These are phyloP conservation scores for Sinhomidia bicolor DNA, from an alignment of 2,888 invertebrate genomes.

Conservation along the genomic window DNA sequence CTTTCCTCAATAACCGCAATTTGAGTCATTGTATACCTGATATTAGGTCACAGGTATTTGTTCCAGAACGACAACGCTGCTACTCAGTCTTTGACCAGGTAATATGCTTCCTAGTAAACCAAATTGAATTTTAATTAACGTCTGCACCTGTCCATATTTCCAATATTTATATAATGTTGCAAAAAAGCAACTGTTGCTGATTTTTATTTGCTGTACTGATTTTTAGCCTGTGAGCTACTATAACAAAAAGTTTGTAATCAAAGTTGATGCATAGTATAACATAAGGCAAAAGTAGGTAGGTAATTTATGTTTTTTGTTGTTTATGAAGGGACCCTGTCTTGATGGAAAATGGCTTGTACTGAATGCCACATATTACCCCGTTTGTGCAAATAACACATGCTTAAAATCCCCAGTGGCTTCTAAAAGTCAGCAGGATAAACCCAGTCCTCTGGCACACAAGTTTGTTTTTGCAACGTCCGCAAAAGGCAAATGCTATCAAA, in stretches of 20 bases:
- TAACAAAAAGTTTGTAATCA: too few species aligned
- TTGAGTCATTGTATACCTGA: slow-evolving; percentile 68
- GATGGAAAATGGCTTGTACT: slow-evolving; percentile 75
- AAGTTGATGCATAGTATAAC: too few species aligned
- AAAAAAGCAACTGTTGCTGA: too few species aligned
- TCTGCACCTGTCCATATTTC: too few species aligned
- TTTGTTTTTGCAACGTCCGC: slow-evolving; percentile 58
- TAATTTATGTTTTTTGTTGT: too few species aligned
- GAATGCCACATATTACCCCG: slow-evolving; percentile 70
- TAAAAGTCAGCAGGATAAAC: neutral
- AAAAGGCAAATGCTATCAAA: slow-evolving; percentile 66
- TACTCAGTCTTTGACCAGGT: slow-evolving; percentile 75
- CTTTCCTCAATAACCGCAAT: slow-evolving; percentile 50
- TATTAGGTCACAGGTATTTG: slow-evolving; percentile 70
- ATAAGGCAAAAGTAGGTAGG: too few species aligned
- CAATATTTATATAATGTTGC: too few species aligned
- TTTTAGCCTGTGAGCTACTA: too few species aligned
- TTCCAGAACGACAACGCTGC: slow-evolving; percentile 74
- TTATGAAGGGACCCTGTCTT: slow-evolving; percentile 71
- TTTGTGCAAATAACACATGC: slow-evolving; percentile 72
- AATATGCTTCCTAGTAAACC: neutral
- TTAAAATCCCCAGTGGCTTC: slow-evolving; percentile 18
- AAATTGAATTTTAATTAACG: neutral
- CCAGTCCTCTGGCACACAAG: slow-evolving; percentile 51
- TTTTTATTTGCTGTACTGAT: too few species aligned